phyloP scores from a whole-genome alignment of 2,888 invertebrate genomes.

The Lepidochrysops patricia region DNA sequence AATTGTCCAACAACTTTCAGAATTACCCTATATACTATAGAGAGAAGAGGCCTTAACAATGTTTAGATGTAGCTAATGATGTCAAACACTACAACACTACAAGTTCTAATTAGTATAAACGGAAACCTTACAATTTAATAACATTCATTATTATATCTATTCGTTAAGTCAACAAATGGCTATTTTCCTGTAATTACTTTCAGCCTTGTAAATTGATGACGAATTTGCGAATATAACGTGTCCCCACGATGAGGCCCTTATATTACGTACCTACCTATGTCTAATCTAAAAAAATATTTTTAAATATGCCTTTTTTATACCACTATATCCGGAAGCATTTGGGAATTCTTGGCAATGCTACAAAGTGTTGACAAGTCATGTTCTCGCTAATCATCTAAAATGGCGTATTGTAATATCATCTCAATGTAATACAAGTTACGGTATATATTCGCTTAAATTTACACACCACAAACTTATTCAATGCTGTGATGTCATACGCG shows the following conservation, averaged over 20 bases:
- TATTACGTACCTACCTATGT: too few species aligned
- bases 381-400: slow-evolving; percentile 6
- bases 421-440: neutral
- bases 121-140: neutral
- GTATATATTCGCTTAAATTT: neutral
- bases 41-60: too few species aligned
- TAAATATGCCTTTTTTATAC: neutral
- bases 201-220: neutral
- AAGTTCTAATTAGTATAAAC: neutral
- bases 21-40: too few species aligned
- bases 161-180: neutral
- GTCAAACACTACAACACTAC: neutral
- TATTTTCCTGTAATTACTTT: neutral
- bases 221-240: neutral
- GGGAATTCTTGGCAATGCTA: slow-evolving; percentile 2
- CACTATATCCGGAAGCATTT: neutral
- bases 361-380: neutral
- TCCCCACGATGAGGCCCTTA: neutral
- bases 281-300: neutral
- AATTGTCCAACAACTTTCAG: too few species aligned
- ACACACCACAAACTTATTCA: neutral
- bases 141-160: neutral
- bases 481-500: neutral
- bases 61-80: neutral
- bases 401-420: neutral